Evolutionary conservation across 1,140 invertebrate genomes (phyloP), one percentile per base, ranked within the genome.

Genomic region (Atta cephalotes): DNA sequence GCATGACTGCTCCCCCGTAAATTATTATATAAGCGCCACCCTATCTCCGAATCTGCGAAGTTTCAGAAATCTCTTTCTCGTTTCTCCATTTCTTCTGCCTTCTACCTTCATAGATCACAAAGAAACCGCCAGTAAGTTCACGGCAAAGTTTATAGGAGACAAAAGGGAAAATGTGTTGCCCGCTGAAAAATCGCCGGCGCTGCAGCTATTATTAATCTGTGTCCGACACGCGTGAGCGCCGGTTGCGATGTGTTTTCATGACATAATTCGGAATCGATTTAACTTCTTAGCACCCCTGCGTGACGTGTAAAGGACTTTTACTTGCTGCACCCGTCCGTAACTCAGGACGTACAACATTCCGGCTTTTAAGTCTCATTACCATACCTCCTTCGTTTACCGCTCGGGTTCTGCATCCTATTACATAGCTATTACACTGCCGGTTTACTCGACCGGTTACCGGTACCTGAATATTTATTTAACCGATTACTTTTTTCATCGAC

Each of bases 401-500:
- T 77, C 68, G 66, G 76, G 39, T 72, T 60, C 77, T 86, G 87
- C 87, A 89, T 89, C 87, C 82, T 87, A 88, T 90, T 91, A 90
- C 90, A 74, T 77, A 72, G 87, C 80, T 90, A 91, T 91, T 91
- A 91, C 87, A 85, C 87, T 72, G 87, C 71, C 87, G 82, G 80
- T 84, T 82, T 58, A 68, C 70, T 45, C 79, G 87, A 88, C 81
- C 82, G 89, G 89, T 91, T 91, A 91, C 53, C 90, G 77, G 68
- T 89, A 81, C 72, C 80, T 91, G 90, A 91, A 91, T 91, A 91
- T 91, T 91, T 89, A 91, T 91, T 91, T 91, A 91, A 71, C 79
- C 74, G 89, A 91, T 91, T 89, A 91, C 89, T 89, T 88, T 87
- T 91, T 89, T 88, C 79, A 86, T 87, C 87, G 72, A 49, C 62